Evolutionary conservation across 1,140 invertebrate species (phyloP), one percentile per base, ranked within the genome.

Genomic region (Pseudoatta argentina): DNA sequence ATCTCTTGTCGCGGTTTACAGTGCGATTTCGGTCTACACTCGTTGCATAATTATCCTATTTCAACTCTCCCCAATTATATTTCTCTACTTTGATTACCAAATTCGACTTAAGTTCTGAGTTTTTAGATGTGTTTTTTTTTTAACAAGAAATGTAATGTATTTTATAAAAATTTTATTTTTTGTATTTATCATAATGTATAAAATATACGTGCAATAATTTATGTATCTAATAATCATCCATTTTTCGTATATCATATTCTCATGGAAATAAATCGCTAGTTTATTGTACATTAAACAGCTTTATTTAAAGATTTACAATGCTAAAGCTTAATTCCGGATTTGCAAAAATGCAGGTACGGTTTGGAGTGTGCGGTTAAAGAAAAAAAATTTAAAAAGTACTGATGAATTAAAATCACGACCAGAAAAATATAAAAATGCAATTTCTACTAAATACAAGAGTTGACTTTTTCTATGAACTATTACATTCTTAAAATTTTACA

Each of bases 11-110:
- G 21, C 27, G 16, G 27, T 86, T 86, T 78, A 71, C 64, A 51
- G 5, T 34, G 72, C 51, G 86, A 83, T 48, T 89, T 89, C 66
- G 63, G 59, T 73, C 59, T 69, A 79, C 67, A 71, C 21, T 59
- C 21, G n/a, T 72, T 63, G 18, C 12, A 21, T 55, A 53, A 71
- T 66, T 44, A 21, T 14, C 30, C 27, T 10, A n/a, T 61, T 44
- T 61, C 24, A 27, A 12, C 8, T 34, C 21, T 16, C 30, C 24
- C 18, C 10, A 0, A 57, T n/a, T 39, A 18, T 27, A 27, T 71
- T 34, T 27, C 21, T 10, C 18, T 44, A 10, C 1, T 44, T 44
- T 24, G 24, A 24, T 27, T 3, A 7, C 16, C 30, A 24, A 30
- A 8, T 21, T 57, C 14, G 18, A 66, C 6, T 66, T 48, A 39